Evolutionary conservation across 1,140 invertebrate genomes (phyloP).

Genomic region (Ridgeia piscesae): DNA sequence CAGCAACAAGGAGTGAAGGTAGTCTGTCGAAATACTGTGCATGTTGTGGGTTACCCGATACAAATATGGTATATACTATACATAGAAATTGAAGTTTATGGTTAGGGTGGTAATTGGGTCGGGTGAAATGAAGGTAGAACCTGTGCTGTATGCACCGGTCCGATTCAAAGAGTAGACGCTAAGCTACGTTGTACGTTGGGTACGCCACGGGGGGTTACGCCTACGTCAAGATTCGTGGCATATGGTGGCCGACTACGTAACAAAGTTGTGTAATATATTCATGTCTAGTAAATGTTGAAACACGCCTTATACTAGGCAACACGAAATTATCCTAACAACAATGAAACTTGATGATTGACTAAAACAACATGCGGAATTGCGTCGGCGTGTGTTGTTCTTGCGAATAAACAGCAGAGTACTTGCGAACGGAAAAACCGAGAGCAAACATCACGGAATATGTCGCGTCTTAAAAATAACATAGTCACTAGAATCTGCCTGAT

Average conservation of each 20-base stretch:
- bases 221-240: background rate
- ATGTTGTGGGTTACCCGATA: no score
- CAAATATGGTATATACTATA: no score
- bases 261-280: background rate
- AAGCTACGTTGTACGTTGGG: no score
- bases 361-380: background rate
- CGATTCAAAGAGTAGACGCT: no score
- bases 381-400: background rate
- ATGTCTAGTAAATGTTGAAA: background rate
- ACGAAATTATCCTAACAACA: background rate
- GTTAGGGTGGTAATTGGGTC: no score
- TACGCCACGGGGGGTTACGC: background rate
- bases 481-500: background rate
- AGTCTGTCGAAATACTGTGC: no score
- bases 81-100: no score
- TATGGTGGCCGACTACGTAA: background rate
- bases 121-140: no score
- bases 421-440: background rate
- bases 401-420: background rate
- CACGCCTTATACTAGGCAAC: background rate
- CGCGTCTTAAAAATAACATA: background rate
- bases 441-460: background rate
- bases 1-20: no score
- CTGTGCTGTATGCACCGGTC: no score
- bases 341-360: background rate